Percentiles rank a stretch among this genome's conserved stretches.
Conservation (phyloP, 1,140 invertebrate genomes). For the Drosophila tropicalis region DNA sequence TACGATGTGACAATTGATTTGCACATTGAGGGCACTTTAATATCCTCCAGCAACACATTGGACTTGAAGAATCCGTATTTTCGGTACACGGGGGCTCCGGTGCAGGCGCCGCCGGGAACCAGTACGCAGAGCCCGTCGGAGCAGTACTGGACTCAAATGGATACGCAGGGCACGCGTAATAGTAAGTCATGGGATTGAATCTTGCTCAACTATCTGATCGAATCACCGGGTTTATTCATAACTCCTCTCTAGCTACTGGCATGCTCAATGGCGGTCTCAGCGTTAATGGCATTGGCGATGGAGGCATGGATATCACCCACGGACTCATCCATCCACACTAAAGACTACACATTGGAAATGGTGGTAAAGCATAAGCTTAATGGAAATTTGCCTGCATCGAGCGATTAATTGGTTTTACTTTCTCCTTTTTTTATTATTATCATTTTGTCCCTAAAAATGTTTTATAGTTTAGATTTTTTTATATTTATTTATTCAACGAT, state of each 20-base stretch:
- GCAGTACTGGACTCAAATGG: conserved; percentile 93
- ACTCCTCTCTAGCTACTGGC: conserved; percentile 85
- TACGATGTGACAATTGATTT: conserved; percentile 99
- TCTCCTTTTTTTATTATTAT: neutral
- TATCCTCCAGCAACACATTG: conserved; percentile 93
- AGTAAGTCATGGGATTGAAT: conserved; percentile 48
- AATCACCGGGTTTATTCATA: conserved; percentile 17
- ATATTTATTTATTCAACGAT: conserved; percentile 25
- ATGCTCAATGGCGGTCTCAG: conserved; percentile 92
- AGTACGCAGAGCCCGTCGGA: conserved; percentile 96
- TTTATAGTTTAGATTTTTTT: conserved; percentile 10
- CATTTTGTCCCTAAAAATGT: neutral
- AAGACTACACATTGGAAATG: neutral
- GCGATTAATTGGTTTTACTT: neutral
- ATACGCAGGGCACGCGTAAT: conserved; percentile 85
- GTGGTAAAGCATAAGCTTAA: neutral
- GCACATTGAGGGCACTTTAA: conserved; percentile 93
- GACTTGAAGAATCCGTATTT: conserved; percentile 99
- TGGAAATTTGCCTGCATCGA: neutral
- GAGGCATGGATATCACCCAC: conserved; percentile 86
- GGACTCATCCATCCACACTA: conserved; percentile 76
- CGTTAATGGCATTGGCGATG: conserved; percentile 90
- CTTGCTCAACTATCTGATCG: conserved; percentile 1
- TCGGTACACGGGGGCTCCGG: conserved; percentile 93
- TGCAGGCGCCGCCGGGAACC: conserved; percentile 94